These are phyloP conservation scores for Genyomyrus donnyi DNA, from an alignment of 2,113 vertebrate genomes.

Conservation along the genomic window DNA sequence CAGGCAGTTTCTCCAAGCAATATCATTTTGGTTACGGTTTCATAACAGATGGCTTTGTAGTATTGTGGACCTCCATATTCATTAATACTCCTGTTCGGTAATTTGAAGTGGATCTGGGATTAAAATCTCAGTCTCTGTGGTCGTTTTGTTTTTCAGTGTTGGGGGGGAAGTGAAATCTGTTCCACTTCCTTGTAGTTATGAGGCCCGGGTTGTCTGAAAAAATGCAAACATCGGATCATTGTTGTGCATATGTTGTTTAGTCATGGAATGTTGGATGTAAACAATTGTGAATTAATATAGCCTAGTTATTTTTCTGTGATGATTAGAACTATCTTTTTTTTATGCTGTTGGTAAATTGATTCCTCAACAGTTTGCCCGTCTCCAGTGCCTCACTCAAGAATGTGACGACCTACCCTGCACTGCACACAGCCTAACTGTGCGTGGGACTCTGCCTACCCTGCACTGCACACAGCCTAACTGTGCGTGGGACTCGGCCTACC, in stretches of 20 bases:
- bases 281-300: too few species aligned
- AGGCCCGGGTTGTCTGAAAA: background rate
- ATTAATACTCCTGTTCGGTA: background rate
- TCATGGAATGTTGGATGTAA: background rate
- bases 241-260: background rate
- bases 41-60: background rate
- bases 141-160: background rate
- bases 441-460: too few species aligned
- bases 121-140: background rate
- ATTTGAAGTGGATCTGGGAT: background rate
- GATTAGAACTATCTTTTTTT: too few species aligned
- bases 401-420: too few species aligned
- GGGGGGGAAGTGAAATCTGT: background rate
- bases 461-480: too few species aligned
- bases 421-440: too few species aligned
- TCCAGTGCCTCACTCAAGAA: background rate
- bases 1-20: background rate
- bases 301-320: too few species aligned
- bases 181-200: background rate
- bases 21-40: background rate
- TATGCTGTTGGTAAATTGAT: background rate
- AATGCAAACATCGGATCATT: background rate
- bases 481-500: too few species aligned
- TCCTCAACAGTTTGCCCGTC: background rate
- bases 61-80: background rate